Base-by-base conservation (phyloP, 2,888 invertebrate species). In the Eudasyphora cyanicolor region DNA sequence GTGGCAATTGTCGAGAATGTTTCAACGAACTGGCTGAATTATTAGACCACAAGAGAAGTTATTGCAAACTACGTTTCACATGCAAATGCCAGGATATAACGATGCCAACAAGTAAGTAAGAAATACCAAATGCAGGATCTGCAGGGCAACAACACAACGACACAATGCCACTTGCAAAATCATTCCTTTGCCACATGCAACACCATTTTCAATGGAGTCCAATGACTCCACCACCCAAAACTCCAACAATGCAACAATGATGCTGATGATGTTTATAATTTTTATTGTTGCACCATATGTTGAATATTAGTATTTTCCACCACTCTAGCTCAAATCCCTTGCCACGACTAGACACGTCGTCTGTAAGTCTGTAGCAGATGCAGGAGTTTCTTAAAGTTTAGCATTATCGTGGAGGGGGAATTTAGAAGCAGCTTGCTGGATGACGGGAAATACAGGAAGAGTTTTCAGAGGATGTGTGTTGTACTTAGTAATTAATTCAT, bases 1-100 rank as follows among this genome's bases (percentile, higher is more conserved):
- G 96, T 92, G 96, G 96, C 87, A 95, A 95, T 91, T 96, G 96
- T 92, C 94, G 95, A 88, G 95, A 95, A 92, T 94, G 95, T 92
- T 96, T 96, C 91, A 94, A 94, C 87, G 95, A 95, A 90, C 93
- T 96, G 84, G 94, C 95, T 89, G 95, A 95, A 90, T 93, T 96
- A 90, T 93, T 95, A 88, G 95, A 95, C 90, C 96, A 96, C 93
- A 95, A 96, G 93, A 94, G 94, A 90, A 94, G 93, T 88, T 95
- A 95, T 92, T 95, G 95, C 93, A 95, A 95, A 91, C 93, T 95
- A 89, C 93, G 95, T 90, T 95, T 95, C 92, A 94, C 95, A 89
- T 95, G 95, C 93, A 95, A 95, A 91, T 95, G 95, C 92, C 94
- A 94, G 92, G 93, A 93, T 86, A 88, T 90, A 88, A 89, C 91